Evolutionary conservation across 2,113 vertebrate species (phyloP), one percentile per base, ranked within the genome.

Genomic region (Serinus canaria): DNA sequence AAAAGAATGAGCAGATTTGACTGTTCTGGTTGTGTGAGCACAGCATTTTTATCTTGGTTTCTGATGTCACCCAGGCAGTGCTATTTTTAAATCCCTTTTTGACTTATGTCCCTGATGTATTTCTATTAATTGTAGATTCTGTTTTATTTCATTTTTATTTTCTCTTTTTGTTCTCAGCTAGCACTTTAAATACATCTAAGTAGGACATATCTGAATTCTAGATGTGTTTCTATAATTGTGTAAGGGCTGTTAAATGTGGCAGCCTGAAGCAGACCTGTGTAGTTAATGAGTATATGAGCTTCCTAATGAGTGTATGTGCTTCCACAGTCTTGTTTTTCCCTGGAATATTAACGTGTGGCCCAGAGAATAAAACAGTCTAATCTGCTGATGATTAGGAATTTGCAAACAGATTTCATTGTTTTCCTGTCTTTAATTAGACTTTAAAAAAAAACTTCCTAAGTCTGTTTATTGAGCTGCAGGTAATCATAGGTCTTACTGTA

Each of bases 1-100:
- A 80, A 92, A 95, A 73, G 60, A 93, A 66, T 58, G 75, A 92
- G 50, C 95, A 92, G 67, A 77, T 88, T 80, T 93, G 75, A 83
- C 79, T 95, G 73, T 96, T 92, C 55, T 93, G 88, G 46, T 88
- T 95, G 35, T 44, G 22, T 88, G 75, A 85, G 67, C 85, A 63
- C 63, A 90, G 63, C n/a, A 53, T 90, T 95, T 2, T 6, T 80
- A 63, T 90, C 79, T 88, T 66, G 59, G 37, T 86, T 95, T 56
- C 72, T 86, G 44, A 67, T 90, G 59, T 83, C 46, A 92, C 46
- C 25, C 14, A 55, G 47, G 47, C 64, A 82, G 49, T 76, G n/a
- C 72, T 70, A 22, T 22, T 89, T 92, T 90, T 50, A 86, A 74
- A 70, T 79, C 35, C 12, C 12, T 86, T 92, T 95, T 91, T 87